Percentiles rank a stretch among this genome's conserved stretches.
Conservation (phyloP, 2,888 invertebrate genomes). For the Stratiomys singularior region DNA sequence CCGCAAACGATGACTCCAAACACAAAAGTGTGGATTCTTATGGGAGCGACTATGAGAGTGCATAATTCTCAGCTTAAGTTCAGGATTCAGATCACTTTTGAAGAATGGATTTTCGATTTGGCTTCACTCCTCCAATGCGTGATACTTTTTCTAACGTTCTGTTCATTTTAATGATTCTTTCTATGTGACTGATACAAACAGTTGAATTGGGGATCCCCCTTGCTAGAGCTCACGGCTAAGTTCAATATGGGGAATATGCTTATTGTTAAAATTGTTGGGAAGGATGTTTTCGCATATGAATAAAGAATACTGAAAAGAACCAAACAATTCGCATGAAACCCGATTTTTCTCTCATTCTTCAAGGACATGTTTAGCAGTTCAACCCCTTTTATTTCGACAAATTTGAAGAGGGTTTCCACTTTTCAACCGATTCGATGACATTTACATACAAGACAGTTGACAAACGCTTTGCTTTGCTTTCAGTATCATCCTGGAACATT, state of each 20-base stretch:
- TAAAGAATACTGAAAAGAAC: not conserved
- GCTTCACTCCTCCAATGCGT: not conserved
- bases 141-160: not conserved
- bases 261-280: not conserved
- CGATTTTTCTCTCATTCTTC: not conserved
- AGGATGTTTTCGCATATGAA: slow-evolving; percentile 3
- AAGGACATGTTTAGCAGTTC: slow-evolving; percentile 21
- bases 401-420: slow-evolving; percentile 20
- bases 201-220: not conserved
- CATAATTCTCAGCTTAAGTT: slow-evolving; percentile 27
- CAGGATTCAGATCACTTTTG: slow-evolving; percentile 22
- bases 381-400: slow-evolving; percentile 12
- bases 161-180: not conserved
- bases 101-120: slow-evolving; percentile 11
- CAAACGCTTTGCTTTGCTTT: slow-evolving; percentile 8
- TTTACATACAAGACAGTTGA: slow-evolving; percentile 1
- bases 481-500: not conserved
- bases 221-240: not conserved
- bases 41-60: not conserved
- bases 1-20: not conserved
- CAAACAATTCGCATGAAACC: not conserved
- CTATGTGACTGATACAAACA: not conserved
- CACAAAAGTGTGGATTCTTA: not conserved
- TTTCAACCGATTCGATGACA: not conserved
- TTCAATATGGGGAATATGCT: not conserved